Evolutionary conservation across 2,888 invertebrate species (phyloP).

Genomic region (Catocala fraxini): DNA sequence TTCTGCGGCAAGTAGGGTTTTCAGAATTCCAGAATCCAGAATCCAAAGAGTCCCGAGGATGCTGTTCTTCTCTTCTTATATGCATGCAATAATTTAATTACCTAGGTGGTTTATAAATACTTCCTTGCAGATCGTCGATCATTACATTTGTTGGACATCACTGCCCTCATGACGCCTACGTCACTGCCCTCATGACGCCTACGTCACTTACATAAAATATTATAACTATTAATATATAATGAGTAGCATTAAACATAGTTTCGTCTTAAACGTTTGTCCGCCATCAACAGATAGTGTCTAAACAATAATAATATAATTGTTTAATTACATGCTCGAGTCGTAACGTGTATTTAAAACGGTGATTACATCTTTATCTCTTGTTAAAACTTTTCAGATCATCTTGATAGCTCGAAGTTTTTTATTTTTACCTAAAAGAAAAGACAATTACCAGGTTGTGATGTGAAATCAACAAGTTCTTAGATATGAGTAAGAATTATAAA

Average conservation of each 20-base stretch:
- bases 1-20: too few relatives aligned
- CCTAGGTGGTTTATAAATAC: too few relatives aligned
- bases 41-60: too few relatives aligned
- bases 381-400: slow-evolving; percentile 25
- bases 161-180: too few relatives aligned
- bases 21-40: too few relatives aligned
- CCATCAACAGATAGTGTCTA: slow-evolving; percentile 17
- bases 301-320: slow-evolving; percentile 45
- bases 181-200: too few relatives aligned
- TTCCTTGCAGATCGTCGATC: too few relatives aligned
- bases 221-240: neutral
- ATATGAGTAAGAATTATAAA: too few relatives aligned
- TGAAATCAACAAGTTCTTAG: neutral
- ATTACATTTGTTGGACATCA: too few relatives aligned
- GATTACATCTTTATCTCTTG: slow-evolving; percentile 37
- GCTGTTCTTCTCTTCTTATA: too few relatives aligned
- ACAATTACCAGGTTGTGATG: neutral
- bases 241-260: neutral
- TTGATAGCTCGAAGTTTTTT: slow-evolving; percentile 3
- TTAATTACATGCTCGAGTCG: slow-evolving; percentile 28
- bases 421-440: neutral
- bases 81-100: too few relatives aligned
- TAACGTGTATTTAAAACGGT: slow-evolving; percentile 33
- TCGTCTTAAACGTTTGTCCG: slow-evolving; percentile 12
- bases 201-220: too few relatives aligned